Evolutionary conservation across 2,888 invertebrate species (phyloP).

Genomic region (Tipula helvola): DNA sequence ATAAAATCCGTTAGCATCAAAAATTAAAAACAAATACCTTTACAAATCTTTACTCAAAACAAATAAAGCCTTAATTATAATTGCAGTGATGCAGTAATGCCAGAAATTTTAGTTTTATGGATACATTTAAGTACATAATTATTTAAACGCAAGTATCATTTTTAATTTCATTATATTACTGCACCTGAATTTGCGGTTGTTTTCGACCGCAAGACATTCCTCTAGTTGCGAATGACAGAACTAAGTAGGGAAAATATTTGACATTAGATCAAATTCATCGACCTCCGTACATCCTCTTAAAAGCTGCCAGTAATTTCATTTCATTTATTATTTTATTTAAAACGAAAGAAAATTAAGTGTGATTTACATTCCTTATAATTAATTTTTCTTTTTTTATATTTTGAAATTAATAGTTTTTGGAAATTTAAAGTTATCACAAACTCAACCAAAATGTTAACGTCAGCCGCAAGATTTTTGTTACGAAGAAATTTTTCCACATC

Average conservation of each 20-base stretch:
- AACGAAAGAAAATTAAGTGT: not conserved
- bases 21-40: too few species aligned
- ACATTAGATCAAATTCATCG: not conserved
- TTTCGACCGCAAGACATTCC: not conserved
- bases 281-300: not conserved
- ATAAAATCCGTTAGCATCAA: too few species aligned
- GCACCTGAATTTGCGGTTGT: not conserved
- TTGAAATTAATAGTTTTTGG: not conserved
- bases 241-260: not conserved
- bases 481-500: constrained; percentile 42
- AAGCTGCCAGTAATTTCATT: not conserved
- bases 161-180: not conserved
- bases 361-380: not conserved
- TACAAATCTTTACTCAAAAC: not conserved
- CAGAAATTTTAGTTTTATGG: too few species aligned
- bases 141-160: not conserved
- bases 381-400: not conserved
- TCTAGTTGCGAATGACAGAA: not conserved
- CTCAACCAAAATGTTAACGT: constrained; percentile 22
- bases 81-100: too few species aligned
- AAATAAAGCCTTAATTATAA: not conserved
- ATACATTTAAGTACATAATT: too few species aligned
- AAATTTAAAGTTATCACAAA: not conserved
- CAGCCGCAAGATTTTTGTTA: constrained; percentile 29
- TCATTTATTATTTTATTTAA: not conserved